Base-by-base conservation (phyloP, 2,888 invertebrate species). In the Hyles lineata region DNA sequence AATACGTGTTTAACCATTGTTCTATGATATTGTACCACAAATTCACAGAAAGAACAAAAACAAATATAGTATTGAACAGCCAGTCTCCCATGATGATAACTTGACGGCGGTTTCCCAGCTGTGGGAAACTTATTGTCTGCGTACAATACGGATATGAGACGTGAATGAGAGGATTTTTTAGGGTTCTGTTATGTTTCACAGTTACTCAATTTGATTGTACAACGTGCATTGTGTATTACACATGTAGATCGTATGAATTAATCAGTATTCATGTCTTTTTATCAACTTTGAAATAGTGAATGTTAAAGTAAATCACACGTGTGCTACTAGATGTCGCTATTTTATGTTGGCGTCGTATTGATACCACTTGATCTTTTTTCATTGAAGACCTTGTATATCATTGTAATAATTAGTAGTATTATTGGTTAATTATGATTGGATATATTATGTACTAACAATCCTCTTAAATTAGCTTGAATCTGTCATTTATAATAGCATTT, bases 1-100 rank as follows among this genome's bases (percentile, higher is more conserved):
- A 70, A 70, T 25, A 29, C n/a, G n/a, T 8, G 17, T 55, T n/a
- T 61, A 35, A 62, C 11, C 15, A 71, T 61, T 50, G 32, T 70
- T 29, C 19, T n/a, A 25, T 5, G 29, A 23, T 32, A 71, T 43
- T 52, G 29, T 52, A 17, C 32, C 15, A 61, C 17, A 50, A 50
- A 43, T 67, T 67, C 67, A 67, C 67, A 67, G 11, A 32, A 67
- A 23, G 43, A 67, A 50, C 15, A 67, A 67, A 23, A 67, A 55
- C 2, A 52, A 5, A 52, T 19, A 17, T 43, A 50, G 43, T 50
- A 67, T 67, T 67, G 67, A 67, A 67, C 23, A 15, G 67, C 23
- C 21, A n/a, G 8, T 23, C 43, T 67, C 67, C 67, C 67, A 67
- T 67, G 67, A 1, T 43, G 43, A 23, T 67, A 67, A 23, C 67